Percentiles rank a stretch among this genome's conserved stretches.
phyloP scores from a whole-genome alignment of 2,113 vertebrate species.

The Notothenia rossii region DNA sequence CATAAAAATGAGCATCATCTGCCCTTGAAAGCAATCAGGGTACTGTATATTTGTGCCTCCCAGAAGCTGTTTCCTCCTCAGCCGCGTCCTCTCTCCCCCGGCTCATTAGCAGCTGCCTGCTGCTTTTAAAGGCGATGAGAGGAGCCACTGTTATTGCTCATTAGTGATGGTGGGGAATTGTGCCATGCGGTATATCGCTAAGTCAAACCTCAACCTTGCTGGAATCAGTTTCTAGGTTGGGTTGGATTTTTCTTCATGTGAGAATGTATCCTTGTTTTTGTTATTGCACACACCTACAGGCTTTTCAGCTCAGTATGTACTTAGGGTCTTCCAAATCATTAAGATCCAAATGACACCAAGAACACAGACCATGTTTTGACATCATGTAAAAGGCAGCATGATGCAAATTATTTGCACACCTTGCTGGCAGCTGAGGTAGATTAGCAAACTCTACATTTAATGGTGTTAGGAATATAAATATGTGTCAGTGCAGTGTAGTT shows the following conservation, averaged over 20 bases:
- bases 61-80: conserved; percentile 18
- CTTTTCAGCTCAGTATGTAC: neutral
- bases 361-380: neutral
- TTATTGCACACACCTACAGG: neutral
- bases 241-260: neutral
- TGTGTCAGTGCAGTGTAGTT: neutral
- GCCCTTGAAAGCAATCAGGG: neutral
- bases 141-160: conserved; percentile 54
- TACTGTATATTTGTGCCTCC: conserved; percentile 25
- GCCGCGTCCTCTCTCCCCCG: neutral
- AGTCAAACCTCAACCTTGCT: conserved; percentile 15
- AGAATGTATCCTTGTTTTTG: neutral
- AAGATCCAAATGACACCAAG: neutral
- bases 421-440: neutral
- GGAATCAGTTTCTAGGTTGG: conserved; percentile 11
- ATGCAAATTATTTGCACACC: neutral
- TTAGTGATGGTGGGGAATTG: conserved; percentile 38
- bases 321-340: neutral
- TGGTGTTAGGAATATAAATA: neutral
- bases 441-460: neutral
- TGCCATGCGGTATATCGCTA: conserved; percentile 17
- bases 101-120: conserved; percentile 54
- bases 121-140: conserved; percentile 45
- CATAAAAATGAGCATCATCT: neutral
- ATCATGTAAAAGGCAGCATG: neutral